A percentile compares a stretch with the other conserved stretches of the same genome.
These are phyloP conservation scores for Lasiurus cinereus DNA, from an alignment of 2,113 vertebrate genomes.

Conservation along the genomic window DNA sequence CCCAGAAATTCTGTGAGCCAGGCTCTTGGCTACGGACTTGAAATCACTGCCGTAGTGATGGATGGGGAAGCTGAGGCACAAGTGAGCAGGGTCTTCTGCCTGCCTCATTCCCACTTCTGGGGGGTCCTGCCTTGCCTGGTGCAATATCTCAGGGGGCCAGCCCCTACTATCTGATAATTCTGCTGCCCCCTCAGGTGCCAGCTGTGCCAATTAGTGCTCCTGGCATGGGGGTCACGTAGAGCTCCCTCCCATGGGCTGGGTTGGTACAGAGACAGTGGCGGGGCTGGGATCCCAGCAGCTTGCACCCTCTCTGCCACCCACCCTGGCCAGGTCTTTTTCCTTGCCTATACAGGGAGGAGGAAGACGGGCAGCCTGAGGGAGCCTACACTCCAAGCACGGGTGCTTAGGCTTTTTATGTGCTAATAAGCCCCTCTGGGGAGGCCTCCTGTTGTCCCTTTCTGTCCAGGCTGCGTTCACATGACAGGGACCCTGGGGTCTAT, in stretches of 20 bases:
- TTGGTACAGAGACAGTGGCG: accelerated
- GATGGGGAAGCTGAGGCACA: background rate
- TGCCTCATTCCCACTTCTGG: background rate
- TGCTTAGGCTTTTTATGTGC: conserved; percentile 91
- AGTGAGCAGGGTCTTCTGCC: background rate
- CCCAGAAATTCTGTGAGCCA: background rate
- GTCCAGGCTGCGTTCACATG: conserved; percentile 90
- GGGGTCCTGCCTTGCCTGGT: background rate
- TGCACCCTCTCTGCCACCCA: conserved; percentile 32
- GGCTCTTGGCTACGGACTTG: background rate
- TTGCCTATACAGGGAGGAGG: background rate
- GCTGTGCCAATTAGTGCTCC: background rate
- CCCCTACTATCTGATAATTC: background rate
- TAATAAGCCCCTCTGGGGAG: conserved; percentile 87
- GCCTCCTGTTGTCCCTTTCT: background rate
- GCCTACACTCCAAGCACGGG: background rate
- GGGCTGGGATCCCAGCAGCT: background rate
- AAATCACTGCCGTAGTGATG: background rate
- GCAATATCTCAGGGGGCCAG: background rate
- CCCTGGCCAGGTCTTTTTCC: conserved; percentile 49
- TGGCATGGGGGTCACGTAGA: background rate
- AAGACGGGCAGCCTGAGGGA: background rate
- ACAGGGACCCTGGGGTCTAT: conserved; percentile 86
- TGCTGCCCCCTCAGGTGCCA: accelerated
- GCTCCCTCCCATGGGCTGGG: background rate